Evolutionary conservation across 1,140 invertebrate species (phyloP).

Genomic region (Agrypnia vestita): DNA sequence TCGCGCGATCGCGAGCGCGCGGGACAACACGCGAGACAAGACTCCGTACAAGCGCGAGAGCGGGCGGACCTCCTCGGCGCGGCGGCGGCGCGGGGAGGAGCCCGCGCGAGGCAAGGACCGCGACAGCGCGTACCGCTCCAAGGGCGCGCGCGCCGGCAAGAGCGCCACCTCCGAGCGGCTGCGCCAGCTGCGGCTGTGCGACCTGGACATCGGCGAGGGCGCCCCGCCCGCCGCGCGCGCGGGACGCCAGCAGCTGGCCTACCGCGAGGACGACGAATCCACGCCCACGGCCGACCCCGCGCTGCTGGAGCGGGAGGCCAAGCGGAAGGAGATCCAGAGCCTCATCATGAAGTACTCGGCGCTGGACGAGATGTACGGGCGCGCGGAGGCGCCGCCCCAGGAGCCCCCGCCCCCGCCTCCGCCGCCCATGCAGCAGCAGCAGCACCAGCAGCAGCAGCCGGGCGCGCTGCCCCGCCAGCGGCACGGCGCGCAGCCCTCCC

Average conservation of each 20-base stretch:
- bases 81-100: conserved; percentile 37
- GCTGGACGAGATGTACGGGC: conserved; percentile 78
- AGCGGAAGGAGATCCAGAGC: conserved; percentile 86
- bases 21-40: conserved; percentile 73
- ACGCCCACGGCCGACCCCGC: conserved; percentile 73
- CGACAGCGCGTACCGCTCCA: conserved; percentile 69
- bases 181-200: conserved; percentile 69
- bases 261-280: conserved; percentile 71
- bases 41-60: conserved; percentile 73
- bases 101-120: conserved; percentile 68
- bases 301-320: conserved; percentile 80
- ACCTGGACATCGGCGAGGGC: conserved; percentile 69
- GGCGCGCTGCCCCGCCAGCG: conserved; percentile 62
- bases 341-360: conserved; percentile 85
- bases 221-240: conserved; percentile 64
- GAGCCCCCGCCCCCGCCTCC: conserved; percentile 60
- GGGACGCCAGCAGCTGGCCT: conserved; percentile 72
- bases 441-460: conserved; percentile 62
- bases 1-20: conserved; percentile 70
- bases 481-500: conserved; percentile 42
- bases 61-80: conserved; percentile 49
- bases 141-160: conserved; percentile 70
- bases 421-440: conserved; percentile 79
- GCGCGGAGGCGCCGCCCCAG: conserved; percentile 61
- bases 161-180: conserved; percentile 70